Percentiles rank a stretch among this genome's conserved stretches.
These are phyloP conservation scores for Mycetomoellerius zeteki DNA, from an alignment of 1,140 invertebrate species.

Conservation along the genomic window DNA sequence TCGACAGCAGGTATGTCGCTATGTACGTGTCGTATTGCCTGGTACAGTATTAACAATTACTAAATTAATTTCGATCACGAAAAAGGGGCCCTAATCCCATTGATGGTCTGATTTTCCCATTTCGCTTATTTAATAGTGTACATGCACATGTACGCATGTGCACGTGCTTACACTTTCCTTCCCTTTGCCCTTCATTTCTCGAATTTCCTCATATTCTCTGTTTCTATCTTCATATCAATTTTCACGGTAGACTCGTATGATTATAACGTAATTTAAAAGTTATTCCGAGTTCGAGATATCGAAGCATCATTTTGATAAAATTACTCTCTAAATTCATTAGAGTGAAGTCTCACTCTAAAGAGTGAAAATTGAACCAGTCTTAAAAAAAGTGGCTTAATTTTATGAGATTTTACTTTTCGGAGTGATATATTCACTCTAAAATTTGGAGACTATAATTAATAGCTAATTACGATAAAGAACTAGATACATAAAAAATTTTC, in stretches of 20 bases:
- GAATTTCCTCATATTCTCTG: slow-evolving; percentile 1
- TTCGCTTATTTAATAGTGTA: slow-evolving; percentile 37
- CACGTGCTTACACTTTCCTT: neutral
- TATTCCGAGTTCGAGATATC: neutral
- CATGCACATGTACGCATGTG: neutral
- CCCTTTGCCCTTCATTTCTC: neutral
- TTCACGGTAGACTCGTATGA: slow-evolving; percentile 10
- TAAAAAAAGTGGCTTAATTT: too few species aligned
- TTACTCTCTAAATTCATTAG: neutral
- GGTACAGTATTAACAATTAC: slow-evolving; percentile 87
- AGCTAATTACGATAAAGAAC: slow-evolving; percentile 13
- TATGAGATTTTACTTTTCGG: too few species aligned
- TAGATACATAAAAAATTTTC: neutral
- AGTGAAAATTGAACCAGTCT: too few species aligned
- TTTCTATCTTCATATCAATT: slow-evolving; percentile 40
- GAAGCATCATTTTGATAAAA: slow-evolving; percentile 7
- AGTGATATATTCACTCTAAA: too few species aligned
- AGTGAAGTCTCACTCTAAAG: too few species aligned
- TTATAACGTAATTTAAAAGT: slow-evolving; percentile 15
- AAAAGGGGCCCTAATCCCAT: slow-evolving; percentile 52
- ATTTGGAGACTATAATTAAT: neutral
- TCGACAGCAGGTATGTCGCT: slow-evolving; percentile 87
- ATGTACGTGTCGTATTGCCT: slow-evolving; percentile 87
- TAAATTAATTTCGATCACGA: slow-evolving; percentile 82
- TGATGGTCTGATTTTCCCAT: slow-evolving; percentile 56